A percentile compares a stretch with the other conserved stretches of the same genome.
These are phyloP conservation scores for Hycleus phaleratus DNA, from an alignment of 1,140 invertebrate species.

Conservation along the genomic window DNA sequence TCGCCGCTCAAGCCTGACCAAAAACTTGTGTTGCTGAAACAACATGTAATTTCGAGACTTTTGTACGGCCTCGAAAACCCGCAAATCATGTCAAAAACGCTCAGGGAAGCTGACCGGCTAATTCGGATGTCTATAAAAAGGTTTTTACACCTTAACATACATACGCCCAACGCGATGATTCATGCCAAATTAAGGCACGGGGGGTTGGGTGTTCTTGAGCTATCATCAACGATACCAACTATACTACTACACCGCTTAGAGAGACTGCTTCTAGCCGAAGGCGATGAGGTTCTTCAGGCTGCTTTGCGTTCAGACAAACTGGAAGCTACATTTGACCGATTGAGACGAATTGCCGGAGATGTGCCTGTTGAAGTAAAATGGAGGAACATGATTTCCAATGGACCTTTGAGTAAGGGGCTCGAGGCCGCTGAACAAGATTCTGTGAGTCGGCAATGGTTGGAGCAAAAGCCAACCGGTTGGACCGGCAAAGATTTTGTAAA, in stretches of 20 bases:
- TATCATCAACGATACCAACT: constrained; percentile 1
- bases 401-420: no score
- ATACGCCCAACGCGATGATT: constrained; percentile 17
- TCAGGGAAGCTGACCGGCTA: constrained; percentile 18
- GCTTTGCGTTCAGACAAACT: no score
- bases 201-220: constrained; percentile 20
- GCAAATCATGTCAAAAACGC: background rate
- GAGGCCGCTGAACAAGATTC: no score
- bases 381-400: no score
- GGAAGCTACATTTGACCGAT: no score
- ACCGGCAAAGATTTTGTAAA: constrained; percentile 4
- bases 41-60: constrained; percentile 17
- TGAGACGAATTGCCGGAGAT: no score
- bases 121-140: constrained; percentile 7
- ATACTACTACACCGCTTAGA: background rate
- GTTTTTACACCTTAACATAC: constrained; percentile 15
- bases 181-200: constrained; percentile 21
- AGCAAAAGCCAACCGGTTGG: constrained; percentile 3
- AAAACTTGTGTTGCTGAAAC: constrained; percentile 14
- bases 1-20: constrained; percentile 35
- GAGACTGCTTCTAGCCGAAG: no score
- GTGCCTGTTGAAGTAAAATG: no score
- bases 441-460: constrained; percentile 4
- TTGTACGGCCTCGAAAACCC: constrained; percentile 20
- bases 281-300: no score